phyloP scores from a whole-genome alignment of 2,113 vertebrate genomes.

The Siphamia tubifer region DNA sequence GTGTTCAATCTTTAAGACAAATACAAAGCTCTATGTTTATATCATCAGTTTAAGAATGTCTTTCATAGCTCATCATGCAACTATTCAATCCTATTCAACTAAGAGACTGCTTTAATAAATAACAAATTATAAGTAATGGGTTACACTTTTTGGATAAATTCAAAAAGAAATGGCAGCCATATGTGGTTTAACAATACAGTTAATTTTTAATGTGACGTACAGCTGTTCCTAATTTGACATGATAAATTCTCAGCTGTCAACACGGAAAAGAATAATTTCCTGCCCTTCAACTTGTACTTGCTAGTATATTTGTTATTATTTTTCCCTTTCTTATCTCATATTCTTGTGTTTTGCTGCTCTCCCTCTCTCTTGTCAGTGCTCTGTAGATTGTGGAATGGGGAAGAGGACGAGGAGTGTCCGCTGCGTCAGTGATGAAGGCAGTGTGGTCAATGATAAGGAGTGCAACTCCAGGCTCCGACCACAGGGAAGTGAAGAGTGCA shows the following conservation, averaged over 20 bases:
- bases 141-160: background rate
- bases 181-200: background rate
- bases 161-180: background rate
- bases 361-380: conserved; percentile 78
- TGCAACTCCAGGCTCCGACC: conserved; percentile 80
- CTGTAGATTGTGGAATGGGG: conserved; percentile 86
- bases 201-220: background rate
- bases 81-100: background rate
- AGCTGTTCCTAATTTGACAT: background rate
- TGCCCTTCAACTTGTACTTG: too few species aligned
- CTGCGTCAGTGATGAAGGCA: conserved; percentile 84
- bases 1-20: background rate
- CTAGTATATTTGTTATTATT: background rate
- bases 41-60: background rate
- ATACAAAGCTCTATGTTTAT: background rate
- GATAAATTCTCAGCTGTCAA: too few species aligned
- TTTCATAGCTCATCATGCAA: background rate
- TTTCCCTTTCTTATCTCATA: background rate
- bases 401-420: conserved; percentile 83
- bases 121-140: background rate
- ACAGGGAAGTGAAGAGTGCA: conserved; percentile 83
- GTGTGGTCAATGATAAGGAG: conserved; percentile 79
- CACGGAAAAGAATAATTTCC: too few species aligned
- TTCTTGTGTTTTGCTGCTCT: background rate
- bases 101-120: background rate